Conservation (phyloP, 2,888 invertebrate genomes). For the Strigamia crassipes region DNA sequence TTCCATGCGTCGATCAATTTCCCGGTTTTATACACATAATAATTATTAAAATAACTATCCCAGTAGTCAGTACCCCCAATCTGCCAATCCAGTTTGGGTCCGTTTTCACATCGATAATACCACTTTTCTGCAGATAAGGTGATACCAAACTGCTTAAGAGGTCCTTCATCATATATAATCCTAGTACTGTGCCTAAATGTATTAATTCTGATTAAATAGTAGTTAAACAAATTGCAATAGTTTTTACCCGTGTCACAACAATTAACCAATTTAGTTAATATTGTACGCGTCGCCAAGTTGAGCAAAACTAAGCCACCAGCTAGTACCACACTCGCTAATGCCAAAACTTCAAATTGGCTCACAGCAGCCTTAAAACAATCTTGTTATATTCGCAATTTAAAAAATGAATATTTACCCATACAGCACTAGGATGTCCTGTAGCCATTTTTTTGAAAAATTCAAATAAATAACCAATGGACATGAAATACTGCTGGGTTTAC, state of each 20-base stretch:
- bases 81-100: neutral
- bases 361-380: neutral
- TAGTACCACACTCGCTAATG: neutral
- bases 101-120: neutral
- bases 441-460: too few species aligned
- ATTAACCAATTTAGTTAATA: neutral
- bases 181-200: neutral
- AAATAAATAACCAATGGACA: too few species aligned
- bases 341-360: neutral
- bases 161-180: slow-evolving; percentile 1
- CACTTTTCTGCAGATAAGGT: neutral
- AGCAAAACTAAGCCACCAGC: neutral
- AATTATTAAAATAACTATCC: neutral
- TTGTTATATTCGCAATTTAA: neutral
- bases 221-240: neutral
- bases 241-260: neutral
- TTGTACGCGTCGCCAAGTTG: neutral
- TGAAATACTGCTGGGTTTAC: neutral
- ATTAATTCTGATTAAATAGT: neutral
- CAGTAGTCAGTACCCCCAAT: neutral
- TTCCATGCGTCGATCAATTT: neutral
- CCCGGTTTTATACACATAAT: neutral
- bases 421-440: too few species aligned
- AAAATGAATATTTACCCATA: too few species aligned
- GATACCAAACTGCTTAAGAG: neutral